Evolutionary conservation across 2,888 invertebrate species (phyloP), one percentile per base, ranked within the genome.

Genomic region (Ophonus ardosiacus): DNA sequence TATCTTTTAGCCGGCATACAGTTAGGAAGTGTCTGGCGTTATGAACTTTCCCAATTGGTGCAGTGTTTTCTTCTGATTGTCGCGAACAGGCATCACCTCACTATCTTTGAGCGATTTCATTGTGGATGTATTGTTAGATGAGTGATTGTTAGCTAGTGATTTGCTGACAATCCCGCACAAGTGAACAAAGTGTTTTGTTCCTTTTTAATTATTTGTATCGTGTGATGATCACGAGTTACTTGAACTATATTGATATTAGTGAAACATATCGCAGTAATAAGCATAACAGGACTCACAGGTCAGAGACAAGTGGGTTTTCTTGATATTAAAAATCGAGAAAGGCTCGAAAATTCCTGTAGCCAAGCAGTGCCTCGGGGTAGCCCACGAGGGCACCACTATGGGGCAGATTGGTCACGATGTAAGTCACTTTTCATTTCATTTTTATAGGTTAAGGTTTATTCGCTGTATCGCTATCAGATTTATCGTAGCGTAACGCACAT

Each of bases 291-390:
- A 84, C 84, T 84, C 51, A 59, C 17, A n/a, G 10, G 10, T 31
- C 56, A 57, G 57, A 51, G 43, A 76, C 61, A 24, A 61, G 76
- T 56, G 76, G 76, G 7, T 78, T 84, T 65, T 78, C 84, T 84
- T 84, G 84, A 84, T 65, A 57, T 24, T 74, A 7, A 74, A 21
- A 24, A 57, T 78, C 40, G 17, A 43, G 56, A 85, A 81, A 82
- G 86, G 86, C 86, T 88, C 82, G 90, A 92, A 91, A 90, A 92
- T 92, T 92, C 92, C 92, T 86, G 92, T 92, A 86, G 91, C 91
- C 79, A 90, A 90, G 87, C 89, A 89, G 86, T 90, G 90, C 89
- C 90, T 90, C 89, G 90, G 90, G 88, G 89, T 89, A 87, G 89
- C 89, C 89, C 90, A 89, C 88, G 91, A 91, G 88, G 91, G 90